A percentile compares a stretch with the other conserved stretches of the same genome.
phyloP scores from a whole-genome alignment of 1,140 invertebrate genomes.

The Drosophila sproati region DNA sequence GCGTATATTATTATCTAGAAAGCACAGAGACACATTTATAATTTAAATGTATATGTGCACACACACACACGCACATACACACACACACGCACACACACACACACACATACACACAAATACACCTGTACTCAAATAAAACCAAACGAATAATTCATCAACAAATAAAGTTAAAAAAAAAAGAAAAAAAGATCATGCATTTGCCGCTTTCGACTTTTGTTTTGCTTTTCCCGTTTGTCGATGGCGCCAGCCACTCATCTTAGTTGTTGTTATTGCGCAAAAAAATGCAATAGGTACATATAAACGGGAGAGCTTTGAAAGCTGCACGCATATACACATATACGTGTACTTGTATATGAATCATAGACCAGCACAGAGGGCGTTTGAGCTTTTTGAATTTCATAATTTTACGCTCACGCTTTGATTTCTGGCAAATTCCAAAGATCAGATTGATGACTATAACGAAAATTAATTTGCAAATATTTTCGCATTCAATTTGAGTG shows the following conservation, averaged over 20 bases:
- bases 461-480: not conserved
- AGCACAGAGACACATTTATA: too few species aligned
- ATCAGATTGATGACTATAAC: not conserved
- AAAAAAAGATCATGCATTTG: not conserved
- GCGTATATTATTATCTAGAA: too few species aligned
- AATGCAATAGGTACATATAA: constrained; percentile 12
- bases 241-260: not conserved
- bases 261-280: constrained; percentile 8
- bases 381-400: constrained; percentile 25
- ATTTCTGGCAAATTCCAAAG: not conserved
- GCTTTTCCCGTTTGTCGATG: not conserved
- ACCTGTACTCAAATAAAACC: too few species aligned
- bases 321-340: too few species aligned
- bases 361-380: constrained; percentile 1
- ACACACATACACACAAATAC: too few species aligned
- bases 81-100: too few species aligned
- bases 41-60: too few species aligned
- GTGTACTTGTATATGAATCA: not conserved
- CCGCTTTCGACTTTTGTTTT: not conserved
- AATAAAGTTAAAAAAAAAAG: too few species aligned
- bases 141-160: too few species aligned
- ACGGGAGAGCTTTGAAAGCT: not conserved
- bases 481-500: not conserved
- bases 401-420: not conserved
- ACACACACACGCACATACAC: too few species aligned